Base-by-base conservation (phyloP, 1,140 invertebrate species). In the Drosophila subpulchrella region DNA sequence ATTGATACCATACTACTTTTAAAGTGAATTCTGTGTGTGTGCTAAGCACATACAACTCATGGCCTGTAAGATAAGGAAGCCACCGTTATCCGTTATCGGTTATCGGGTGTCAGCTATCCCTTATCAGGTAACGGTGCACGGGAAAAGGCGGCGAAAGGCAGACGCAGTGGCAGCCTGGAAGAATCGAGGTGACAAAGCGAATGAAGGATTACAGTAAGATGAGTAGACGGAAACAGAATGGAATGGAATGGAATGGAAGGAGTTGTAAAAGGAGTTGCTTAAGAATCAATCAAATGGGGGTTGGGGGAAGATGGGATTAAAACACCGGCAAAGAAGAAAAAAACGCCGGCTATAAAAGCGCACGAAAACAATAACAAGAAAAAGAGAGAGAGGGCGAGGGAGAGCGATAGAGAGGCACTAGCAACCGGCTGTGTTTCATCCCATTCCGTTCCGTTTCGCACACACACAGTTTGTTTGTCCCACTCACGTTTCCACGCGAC, bases 401-500 rank as follows among this genome's bases (percentile, higher is more conserved):
- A 61, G 27, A 74, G 67, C 12, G 53, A 30, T 15, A 36, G 42
- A 60, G 36, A 59, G 17, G 48, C 38, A 55, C 32, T 56, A n/a
- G 15, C 74, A 82, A 79, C 75, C 77, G 81, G 72, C 67, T 81
- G 57, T 55, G 73, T 81, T 84, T 38, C 74, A 38, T 74, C 44
- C 66, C 56, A 46, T 85, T 76, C 56, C 72, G 68, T 76, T 58
- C 12, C 57, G 57, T 58, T 86, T 44, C 68, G 12, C 24, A 44
- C 55, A 46, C 55, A 46, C 55, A 62, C 56, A 41, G 42, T 58
- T 82, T 65, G 71, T 68, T 77, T 88, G 84, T 89, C 83, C 83
- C 79, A 88, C 83, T 88, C 80, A 88, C 84, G 84, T 75, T 59
- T 77, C 61, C 61, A 77, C 73, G 74, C 75, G 75, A 56, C 75